Evolutionary conservation across 2,888 invertebrate species (phyloP).

Genomic region (Leptopilina myrica): DNA sequence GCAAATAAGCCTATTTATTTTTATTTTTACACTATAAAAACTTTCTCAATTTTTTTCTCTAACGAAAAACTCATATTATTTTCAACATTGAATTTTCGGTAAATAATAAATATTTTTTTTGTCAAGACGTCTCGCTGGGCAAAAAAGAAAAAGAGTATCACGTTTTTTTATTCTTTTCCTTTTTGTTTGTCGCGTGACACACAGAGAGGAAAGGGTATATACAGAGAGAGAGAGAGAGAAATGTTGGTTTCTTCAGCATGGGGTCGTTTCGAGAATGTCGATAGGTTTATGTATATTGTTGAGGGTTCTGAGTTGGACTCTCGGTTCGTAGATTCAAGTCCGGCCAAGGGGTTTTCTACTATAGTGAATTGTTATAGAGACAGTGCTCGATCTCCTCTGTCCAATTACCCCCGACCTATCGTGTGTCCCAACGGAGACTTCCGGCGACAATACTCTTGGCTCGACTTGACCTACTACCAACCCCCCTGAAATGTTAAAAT

Average conservation of each 20-base stretch:
- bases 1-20: too few species aligned
- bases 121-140: background rate
- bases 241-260: slow-evolving; percentile 48
- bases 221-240: background rate
- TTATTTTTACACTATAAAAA: too few species aligned
- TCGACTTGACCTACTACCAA: slow-evolving; percentile 68
- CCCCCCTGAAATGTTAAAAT: slow-evolving; percentile 51
- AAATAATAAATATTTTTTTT: too few species aligned
- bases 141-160: background rate
- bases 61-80: too few species aligned
- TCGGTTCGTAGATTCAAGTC: slow-evolving; percentile 47
- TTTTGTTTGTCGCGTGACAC: slow-evolving; percentile 54
- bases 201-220: slow-evolving; percentile 19
- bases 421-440: slow-evolving; percentile 65
- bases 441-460: slow-evolving; percentile 66
- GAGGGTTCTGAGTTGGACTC: slow-evolving; percentile 41
- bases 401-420: slow-evolving; percentile 72
- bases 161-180: background rate
- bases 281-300: slow-evolving; percentile 60
- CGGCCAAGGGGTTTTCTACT: slow-evolving; percentile 39
- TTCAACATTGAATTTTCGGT: too few species aligned
- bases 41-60: too few species aligned
- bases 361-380: slow-evolving; percentile 42
- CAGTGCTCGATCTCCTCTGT: slow-evolving; percentile 68
- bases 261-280: slow-evolving; percentile 46